These are phyloP conservation scores for Plebejus argus DNA, from an alignment of 2,888 invertebrate species.

Conservation along the genomic window DNA sequence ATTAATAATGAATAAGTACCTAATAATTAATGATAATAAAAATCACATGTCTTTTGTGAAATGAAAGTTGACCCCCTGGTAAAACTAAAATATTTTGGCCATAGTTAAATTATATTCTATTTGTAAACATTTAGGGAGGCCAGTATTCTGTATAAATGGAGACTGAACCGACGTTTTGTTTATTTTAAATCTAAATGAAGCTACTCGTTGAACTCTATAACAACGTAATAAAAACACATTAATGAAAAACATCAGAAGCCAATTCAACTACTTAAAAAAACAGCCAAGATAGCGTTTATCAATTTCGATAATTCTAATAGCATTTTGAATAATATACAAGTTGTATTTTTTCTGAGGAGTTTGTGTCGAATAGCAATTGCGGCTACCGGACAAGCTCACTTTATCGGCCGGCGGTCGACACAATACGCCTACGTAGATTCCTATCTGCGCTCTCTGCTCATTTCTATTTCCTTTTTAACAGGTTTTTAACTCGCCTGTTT, in stretches of 20 bases:
- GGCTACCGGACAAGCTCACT: constrained; percentile 62
- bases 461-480: constrained; percentile 50
- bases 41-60: background rate
- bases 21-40: background rate
- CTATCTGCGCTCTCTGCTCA: constrained; percentile 48
- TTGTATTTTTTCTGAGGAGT: constrained; percentile 54
- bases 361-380: constrained; percentile 49
- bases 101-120: background rate
- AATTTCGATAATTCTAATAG: constrained; percentile 26
- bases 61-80: background rate
- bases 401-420: constrained; percentile 64
- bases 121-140: background rate
- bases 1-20: background rate
- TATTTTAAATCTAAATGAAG: constrained; percentile 13
- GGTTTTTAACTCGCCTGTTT: constrained; percentile 43
- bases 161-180: background rate
- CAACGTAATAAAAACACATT: constrained; percentile 16
- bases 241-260: background rate
- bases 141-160: background rate
- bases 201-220: constrained; percentile 9
- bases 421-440: constrained; percentile 51
- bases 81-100: background rate
- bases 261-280: constrained; percentile 6
- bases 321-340: constrained; percentile 32
- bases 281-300: constrained; percentile 13